Conservation (phyloP, 2,888 invertebrate genomes). For the Acanthosoma haemorrhoidale region DNA sequence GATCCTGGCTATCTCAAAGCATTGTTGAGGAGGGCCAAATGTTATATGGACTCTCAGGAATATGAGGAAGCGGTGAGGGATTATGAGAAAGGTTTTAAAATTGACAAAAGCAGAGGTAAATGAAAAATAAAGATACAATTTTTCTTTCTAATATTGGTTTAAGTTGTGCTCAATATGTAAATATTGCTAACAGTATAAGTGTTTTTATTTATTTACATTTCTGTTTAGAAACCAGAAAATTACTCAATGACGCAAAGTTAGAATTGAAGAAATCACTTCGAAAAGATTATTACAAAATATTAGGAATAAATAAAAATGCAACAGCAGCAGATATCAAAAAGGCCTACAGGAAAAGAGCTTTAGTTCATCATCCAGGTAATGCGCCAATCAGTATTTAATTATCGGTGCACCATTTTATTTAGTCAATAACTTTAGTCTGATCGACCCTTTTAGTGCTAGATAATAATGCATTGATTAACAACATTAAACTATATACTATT, state of each 20-base stretch:
- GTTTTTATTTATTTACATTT: not conserved
- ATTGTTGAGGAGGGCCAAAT: conserved; percentile 77
- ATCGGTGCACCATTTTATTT: too few species aligned
- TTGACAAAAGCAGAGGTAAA: conserved; percentile 60
- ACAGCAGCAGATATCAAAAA: conserved; percentile 90
- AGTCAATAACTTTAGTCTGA: too few species aligned
- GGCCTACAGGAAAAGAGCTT: conserved; percentile 84
- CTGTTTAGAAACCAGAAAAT: conserved; percentile 62
- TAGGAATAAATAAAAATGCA: conserved; percentile 77
- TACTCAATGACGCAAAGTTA: conserved; percentile 80
- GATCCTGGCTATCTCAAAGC: conserved; percentile 85
- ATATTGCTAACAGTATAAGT: not conserved
- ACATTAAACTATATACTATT: too few species aligned
- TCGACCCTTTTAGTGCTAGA: too few species aligned
- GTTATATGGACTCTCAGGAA: conserved; percentile 74
- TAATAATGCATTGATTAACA: not conserved
- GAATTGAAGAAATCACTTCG: conserved; percentile 85
- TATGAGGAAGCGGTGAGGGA: conserved; percentile 87
- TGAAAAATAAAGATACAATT: not conserved
- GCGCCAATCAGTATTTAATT: too few species aligned
- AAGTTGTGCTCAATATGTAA: not conserved
- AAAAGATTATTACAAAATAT: conserved; percentile 93
- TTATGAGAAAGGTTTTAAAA: conserved; percentile 77
- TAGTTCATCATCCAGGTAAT: conserved; percentile 81
- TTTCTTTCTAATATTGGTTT: not conserved